Conservation (phyloP, 2,888 invertebrate genomes). For the Morpho achilles region DNA sequence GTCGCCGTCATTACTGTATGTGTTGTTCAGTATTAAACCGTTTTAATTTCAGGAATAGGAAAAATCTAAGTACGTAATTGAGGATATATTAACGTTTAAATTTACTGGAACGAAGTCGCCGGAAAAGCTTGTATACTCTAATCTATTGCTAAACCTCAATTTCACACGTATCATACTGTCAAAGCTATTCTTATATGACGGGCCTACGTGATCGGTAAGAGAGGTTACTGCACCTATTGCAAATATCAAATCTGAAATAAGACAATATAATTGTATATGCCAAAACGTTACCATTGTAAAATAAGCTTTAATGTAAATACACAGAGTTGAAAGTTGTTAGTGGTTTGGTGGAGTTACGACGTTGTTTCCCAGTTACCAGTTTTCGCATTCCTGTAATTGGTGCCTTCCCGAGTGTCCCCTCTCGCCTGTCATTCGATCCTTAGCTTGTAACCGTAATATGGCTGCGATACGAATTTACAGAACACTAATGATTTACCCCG, state of each 20-base stretch:
- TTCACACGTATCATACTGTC: slow-evolving; percentile 9
- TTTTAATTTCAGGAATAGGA: too few relatives aligned
- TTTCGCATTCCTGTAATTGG: slow-evolving; percentile 51
- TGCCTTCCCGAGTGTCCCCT: slow-evolving; percentile 53
- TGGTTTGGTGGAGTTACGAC: background rate
- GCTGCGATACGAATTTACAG: slow-evolving; percentile 1
- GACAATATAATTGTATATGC: slow-evolving; percentile 21
- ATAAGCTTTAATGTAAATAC: rapidly evolving
- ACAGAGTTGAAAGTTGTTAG: slow-evolving; percentile 25
- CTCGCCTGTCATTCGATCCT: slow-evolving; percentile 46
- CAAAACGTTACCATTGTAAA: slow-evolving; percentile 13
- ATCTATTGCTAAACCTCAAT: background rate
- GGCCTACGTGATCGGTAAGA: slow-evolving; percentile 38
- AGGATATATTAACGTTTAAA: too few relatives aligned
- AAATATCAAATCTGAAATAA: slow-evolving; percentile 42
- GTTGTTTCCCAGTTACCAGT: slow-evolving; percentile 22
- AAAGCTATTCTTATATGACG: slow-evolving; percentile 23
- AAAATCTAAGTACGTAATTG: too few relatives aligned
- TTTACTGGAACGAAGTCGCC: too few relatives aligned
- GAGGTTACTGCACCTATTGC: slow-evolving; percentile 61
- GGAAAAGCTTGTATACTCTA: too few relatives aligned
- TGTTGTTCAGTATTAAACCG: too few relatives aligned
- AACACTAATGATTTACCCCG: background rate
- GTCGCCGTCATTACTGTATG: too few relatives aligned
- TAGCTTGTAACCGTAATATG: slow-evolving; percentile 1